A percentile compares a stretch with the other conserved stretches of the same genome.
Conservation (phyloP, 2,113 vertebrate species). For the Pseudorhombus dupliciocellatus region DNA sequence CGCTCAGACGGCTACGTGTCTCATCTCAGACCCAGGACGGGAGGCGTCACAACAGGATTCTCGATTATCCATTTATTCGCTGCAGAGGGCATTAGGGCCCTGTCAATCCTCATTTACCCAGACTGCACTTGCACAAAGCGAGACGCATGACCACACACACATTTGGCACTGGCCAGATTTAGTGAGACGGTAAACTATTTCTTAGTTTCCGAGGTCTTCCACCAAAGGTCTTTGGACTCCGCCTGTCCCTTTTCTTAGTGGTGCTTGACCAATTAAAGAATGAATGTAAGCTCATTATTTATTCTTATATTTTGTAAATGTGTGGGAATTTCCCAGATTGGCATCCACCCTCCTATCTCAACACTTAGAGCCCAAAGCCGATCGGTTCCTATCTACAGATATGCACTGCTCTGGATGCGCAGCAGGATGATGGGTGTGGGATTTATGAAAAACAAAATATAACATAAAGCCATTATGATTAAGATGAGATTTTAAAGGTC, state of each 20-base stretch:
- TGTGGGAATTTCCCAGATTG: not conserved
- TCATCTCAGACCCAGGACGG: conserved; percentile 63
- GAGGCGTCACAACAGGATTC: conserved; percentile 68
- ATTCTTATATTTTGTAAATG: not conserved
- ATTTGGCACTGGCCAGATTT: conserved; percentile 26
- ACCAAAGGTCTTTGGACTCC: not conserved
- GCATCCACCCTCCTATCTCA: no score
- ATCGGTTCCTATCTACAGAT: no score
- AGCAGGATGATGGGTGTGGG: no score
- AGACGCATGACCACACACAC: conserved; percentile 41
- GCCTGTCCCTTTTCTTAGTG: not conserved
- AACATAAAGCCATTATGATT: no score
- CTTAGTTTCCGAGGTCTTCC: not conserved
- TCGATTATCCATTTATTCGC: conserved; percentile 74
- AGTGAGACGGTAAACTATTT: not conserved
- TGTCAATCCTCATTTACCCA: conserved; percentile 73
- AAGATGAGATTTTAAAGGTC: no score
- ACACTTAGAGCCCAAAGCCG: no score
- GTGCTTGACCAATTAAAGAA: not conserved
- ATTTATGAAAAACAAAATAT: no score
- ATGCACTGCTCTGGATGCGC: no score
- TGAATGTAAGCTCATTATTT: not conserved
- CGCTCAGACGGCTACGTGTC: conserved; percentile 67
- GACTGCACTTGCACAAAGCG: conserved; percentile 30
- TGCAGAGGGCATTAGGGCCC: conserved; percentile 69